Conservation (phyloP, 2,113 vertebrate genomes). For the Hydropotes inermis region DNA sequence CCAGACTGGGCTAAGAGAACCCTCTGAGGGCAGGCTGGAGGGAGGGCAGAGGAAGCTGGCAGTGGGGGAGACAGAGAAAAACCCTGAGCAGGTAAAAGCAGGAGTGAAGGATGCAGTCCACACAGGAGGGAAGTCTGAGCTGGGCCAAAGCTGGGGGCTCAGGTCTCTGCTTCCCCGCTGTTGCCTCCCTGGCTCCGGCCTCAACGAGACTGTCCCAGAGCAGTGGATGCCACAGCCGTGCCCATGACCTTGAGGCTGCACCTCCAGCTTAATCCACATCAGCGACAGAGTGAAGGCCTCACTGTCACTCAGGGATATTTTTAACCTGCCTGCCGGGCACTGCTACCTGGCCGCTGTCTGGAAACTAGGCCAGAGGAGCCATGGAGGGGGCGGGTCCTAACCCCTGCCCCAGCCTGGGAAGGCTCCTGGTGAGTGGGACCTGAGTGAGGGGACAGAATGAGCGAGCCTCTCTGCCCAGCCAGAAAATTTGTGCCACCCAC, state of each 20-base stretch:
- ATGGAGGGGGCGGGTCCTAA: not conserved
- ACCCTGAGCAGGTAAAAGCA: not conserved
- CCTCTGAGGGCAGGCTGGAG: too few species aligned
- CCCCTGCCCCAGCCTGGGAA: not conserved
- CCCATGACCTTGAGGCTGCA: constrained; percentile 63
- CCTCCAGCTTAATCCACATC: constrained; percentile 60
- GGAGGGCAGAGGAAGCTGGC: not conserved
- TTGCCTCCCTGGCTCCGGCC: not conserved
- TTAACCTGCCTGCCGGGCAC: constrained; percentile 60
- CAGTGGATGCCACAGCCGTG: not conserved
- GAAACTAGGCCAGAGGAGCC: constrained; percentile 65
- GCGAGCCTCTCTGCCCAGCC: not conserved
- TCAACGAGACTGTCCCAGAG: not conserved
- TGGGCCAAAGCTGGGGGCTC: not conserved
- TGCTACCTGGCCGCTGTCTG: constrained; percentile 9
- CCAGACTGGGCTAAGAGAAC: not conserved
- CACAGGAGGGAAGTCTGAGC: not conserved
- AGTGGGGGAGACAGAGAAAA: not conserved
- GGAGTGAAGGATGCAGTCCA: not conserved
- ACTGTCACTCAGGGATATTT: constrained; percentile 66
- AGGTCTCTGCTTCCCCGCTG: not conserved
- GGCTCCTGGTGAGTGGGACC: not conserved
- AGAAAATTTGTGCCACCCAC: not conserved
- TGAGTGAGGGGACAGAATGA: not conserved
- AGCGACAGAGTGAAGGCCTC: constrained; percentile 43